Evolutionary conservation across 2,797 vertebrate species (phyloP).

Genomic region (Sebastes ruberrimus): DNA sequence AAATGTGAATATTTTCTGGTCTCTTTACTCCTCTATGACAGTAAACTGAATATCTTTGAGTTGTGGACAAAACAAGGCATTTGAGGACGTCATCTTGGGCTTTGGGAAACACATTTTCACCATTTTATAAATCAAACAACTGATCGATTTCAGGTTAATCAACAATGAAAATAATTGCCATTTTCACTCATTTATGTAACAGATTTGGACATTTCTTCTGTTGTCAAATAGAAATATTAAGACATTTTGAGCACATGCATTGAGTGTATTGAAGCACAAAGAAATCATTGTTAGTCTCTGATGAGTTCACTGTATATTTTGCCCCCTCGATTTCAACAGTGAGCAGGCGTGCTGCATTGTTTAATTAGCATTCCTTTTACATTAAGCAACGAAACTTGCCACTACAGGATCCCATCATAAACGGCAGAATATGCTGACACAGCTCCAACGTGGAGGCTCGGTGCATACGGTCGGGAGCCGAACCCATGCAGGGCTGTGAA

Average conservation of each 20-base stretch:
- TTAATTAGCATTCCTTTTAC: conserved; percentile 74
- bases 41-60: too few relatives aligned
- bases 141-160: too few relatives aligned
- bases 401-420: conserved; percentile 66
- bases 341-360: conserved; percentile 23
- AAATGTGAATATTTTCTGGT: too few relatives aligned
- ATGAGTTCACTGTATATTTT: background rate
- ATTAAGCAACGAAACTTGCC: conserved; percentile 59
- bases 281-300: background rate
- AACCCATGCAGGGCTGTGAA: background rate
- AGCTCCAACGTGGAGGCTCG: background rate
- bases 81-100: too few relatives aligned
- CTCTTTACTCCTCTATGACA: too few relatives aligned
- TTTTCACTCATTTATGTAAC: background rate
- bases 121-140: too few relatives aligned
- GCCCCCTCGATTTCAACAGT: conserved; percentile 14
- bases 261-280: background rate
- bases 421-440: conserved; percentile 54
- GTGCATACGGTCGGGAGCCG: background rate
- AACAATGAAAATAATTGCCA: too few relatives aligned
- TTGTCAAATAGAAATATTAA: background rate
- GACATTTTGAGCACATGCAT: background rate
- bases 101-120: too few relatives aligned
- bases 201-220: background rate
- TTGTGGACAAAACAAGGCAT: too few relatives aligned